Base-by-base conservation (phyloP, 2,113 vertebrate species). In the Gallinago paraguaiae region DNA sequence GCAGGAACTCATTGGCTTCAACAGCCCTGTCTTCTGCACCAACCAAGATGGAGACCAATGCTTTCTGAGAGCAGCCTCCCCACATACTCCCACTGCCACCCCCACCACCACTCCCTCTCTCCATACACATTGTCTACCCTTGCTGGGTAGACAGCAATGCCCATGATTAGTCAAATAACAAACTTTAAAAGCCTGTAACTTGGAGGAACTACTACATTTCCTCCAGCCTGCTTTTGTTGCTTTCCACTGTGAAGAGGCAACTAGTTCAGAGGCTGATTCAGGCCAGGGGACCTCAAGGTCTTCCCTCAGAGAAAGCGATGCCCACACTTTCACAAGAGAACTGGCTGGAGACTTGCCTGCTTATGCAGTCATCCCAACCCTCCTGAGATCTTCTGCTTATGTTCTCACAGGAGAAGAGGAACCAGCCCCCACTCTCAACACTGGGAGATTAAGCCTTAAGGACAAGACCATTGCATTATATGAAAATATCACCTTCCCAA, bases 341-440 rank as follows among this genome's bases (percentile, higher is more conserved):
- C 17, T 9, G 17, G 5, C 35, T 72, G 25, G 12, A 82, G 25
- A 12, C 7, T 22, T 4, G 1, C 17, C n/a, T 19, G 23, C n/a
- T 74, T 12, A 1, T 15, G 3, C 1, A 0, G 19, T 10, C 54
- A 81, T 12, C 11, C 35, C 69, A 39, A 15, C 46, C 17, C 23
- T 63, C 50, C 70, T 25, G 51, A 65, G 22, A 11, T 25, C 31
- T 46, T 41, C 33, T 72, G 13, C 46, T 81, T 33, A 54, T 35
- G 2, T 28, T 86, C 80, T 51, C 43, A 31, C 1, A 2, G 35
- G 24, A 67, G 4, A 69, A 7, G 28, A 78, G 8, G 13, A 15
- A 82, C 57, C 33, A 68, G 8, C 11, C 23, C 37, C 17, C 22
- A 17, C 45, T 56, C 24, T 8, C 41, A 11, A 33, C 7, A 11